These are phyloP conservation scores for Electrona antarctica DNA, from an alignment of 2,113 vertebrate genomes.

Conservation along the genomic window DNA sequence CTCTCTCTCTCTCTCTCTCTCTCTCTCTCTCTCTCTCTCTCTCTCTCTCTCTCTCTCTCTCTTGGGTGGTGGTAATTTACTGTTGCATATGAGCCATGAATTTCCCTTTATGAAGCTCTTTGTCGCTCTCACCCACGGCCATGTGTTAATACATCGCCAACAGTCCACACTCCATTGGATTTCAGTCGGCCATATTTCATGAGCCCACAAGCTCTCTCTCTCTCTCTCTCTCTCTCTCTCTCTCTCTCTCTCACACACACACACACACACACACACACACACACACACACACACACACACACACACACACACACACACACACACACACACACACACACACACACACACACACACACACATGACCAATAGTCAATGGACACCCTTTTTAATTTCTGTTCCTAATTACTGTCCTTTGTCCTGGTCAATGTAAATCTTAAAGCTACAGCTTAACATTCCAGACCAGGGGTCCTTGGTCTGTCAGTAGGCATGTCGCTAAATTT, in stretches of 20 bases:
- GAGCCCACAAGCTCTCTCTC: slow-evolving; percentile 30
- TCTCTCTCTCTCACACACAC: not conserved
- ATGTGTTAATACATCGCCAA: slow-evolving; percentile 44
- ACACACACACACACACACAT: not conserved
- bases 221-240: slow-evolving; percentile 15
- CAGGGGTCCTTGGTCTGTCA: too few relatives aligned
- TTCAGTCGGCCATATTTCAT: slow-evolving; percentile 45
- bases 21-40: slow-evolving; percentile 9
- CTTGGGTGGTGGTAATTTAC: slow-evolving; percentile 54
- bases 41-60: slow-evolving; percentile 7
- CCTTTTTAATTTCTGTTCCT: too few relatives aligned
- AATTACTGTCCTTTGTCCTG: too few relatives aligned
- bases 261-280: not conserved
- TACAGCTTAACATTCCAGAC: too few relatives aligned
- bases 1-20: slow-evolving; percentile 4
- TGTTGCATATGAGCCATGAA: slow-evolving; percentile 51
- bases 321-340: not conserved
- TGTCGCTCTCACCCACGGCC: slow-evolving; percentile 48
- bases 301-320: not conserved
- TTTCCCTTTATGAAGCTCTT: slow-evolving; percentile 45
- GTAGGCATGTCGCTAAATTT: too few relatives aligned
- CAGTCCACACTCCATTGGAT: slow-evolving; percentile 49
- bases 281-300: not conserved
- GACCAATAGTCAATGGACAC: too few relatives aligned
- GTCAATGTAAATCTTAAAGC: too few relatives aligned